Base-by-base conservation (phyloP, 2,797 vertebrate genomes). In the Brotogeris chrysoptera region DNA sequence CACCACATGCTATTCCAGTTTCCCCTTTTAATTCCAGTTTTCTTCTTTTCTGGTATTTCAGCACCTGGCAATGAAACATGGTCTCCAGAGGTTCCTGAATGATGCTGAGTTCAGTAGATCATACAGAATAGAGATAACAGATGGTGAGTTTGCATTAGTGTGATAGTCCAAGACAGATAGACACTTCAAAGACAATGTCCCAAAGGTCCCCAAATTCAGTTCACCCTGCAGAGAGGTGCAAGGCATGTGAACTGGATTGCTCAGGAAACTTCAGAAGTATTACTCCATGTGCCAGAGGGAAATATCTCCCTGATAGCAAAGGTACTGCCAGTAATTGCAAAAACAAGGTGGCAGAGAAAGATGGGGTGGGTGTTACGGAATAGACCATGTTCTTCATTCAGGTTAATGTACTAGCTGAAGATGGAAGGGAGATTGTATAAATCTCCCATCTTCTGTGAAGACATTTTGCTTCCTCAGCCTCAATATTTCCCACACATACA, bases 361-460 rank as follows among this genome's bases (percentile, higher is more conserved):
- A 50, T 24, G 15, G 8, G 6, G 3, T 12, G 14, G 25, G 28
- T 20, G 1, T 2, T 28, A 44, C 3, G 30, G 27, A 53, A 47
- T 2, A 32, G 41, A 25, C 43, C 2, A 0, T 3, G 19, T 4
- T 47, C 18, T 70, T 30, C 1, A 2, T 8, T 10, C 50, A 46
- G 8, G 10, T 19, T 16, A 16, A 41, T 0, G 0, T 12, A 9
- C 13, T 38, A 14, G 11, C 30, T 63, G 76, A 18, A 36, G 57
- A 23, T 10, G 11, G 36, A 69, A 63, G 19, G n/a, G 57, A 72
- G 9, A 23, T 61, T 38, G 34, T 60, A 24, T 11, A 38, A 38
- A 60, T 38, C 24, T 14, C 24, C 5, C 38, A 36, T 15, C 21
- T 46, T 43, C 70, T 57, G 16, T 6, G 8, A 43, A 65, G 10